Evolutionary conservation across 1,140 invertebrate genomes (phyloP), one percentile per base, ranked within the genome.

Genomic region (Drosophila tropicalis): DNA sequence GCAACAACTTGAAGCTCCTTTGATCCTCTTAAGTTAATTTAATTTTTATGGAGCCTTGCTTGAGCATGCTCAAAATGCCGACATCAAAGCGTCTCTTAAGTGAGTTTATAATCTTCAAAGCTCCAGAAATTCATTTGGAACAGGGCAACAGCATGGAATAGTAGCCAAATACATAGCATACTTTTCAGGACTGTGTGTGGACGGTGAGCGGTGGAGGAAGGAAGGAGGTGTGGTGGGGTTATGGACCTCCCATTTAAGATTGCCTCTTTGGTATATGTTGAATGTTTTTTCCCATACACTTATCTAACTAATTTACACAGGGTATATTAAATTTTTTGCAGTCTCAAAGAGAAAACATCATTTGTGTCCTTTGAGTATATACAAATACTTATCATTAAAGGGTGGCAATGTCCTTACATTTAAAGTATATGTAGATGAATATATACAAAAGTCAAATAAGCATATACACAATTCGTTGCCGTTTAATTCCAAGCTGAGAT

Each of bases 41-140:
- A 62, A 36, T 60, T 66, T 56, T 56, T 32, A 29, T 40, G 58
- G 56, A 71, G 68, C 40, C 40, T 13, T 25, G 69, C 84, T 89
- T 89, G 72, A 89, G 85, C 71, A 79, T 72, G 65, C 86, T 75
- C 55, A 70, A 40, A 44, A 69, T 63, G 70, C 60, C 79, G 69
- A 91, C 90, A 84, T 91, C 90, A 91, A 91, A 91, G 89, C 82
- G 72, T 75, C 71, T 72, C 77, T 76, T 83, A 83, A 90, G 77
- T 81, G 90, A 76, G 76, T 74, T 90, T 75, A 65, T 76, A 90
- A 91, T 91, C 90, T 91, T 91, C 90, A 91, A 91, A 91, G 90
- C 90, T 91, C 83, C 76, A 91, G 90, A 86, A 86, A 91, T 91
- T 90, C 83, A 82, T 79, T 73, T 79, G 25, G 29, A 81, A 65